Evolutionary conservation across 2,113 vertebrate genomes (phyloP).

Genomic region (Butorides virescens): DNA sequence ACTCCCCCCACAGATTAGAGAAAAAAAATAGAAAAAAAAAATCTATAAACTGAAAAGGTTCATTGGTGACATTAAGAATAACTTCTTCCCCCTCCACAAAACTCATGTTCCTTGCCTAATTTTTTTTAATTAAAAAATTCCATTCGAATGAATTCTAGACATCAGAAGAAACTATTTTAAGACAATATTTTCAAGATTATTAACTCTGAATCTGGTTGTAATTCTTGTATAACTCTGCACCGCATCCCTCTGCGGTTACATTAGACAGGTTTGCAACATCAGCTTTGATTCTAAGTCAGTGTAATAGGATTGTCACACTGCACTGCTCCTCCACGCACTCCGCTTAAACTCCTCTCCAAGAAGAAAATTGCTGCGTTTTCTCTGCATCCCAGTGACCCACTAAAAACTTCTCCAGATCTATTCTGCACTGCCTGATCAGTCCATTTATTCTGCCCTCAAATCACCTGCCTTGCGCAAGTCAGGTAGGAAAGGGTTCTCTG

Average conservation of each 20-base stretch:
- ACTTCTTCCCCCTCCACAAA: background rate
- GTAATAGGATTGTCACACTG: conserved; percentile 29
- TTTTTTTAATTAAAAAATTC: background rate
- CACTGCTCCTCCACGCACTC: background rate
- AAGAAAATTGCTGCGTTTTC: background rate
- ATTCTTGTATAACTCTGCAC: background rate
- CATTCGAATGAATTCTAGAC: background rate
- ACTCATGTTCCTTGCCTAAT: background rate
- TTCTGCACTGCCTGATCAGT: background rate
- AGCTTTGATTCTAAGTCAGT: background rate
- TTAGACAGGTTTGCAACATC: conserved; percentile 23
- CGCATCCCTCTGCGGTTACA: background rate
- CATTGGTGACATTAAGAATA: background rate
- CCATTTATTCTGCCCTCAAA: background rate
- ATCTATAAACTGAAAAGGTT: background rate
- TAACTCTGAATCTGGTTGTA: background rate
- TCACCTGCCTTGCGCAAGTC: background rate
- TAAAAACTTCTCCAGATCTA: background rate
- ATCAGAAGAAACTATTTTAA: background rate
- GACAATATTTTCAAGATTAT: background rate
- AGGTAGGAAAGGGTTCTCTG: background rate
- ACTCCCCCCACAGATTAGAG: background rate
- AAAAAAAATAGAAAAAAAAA: background rate
- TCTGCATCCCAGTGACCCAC: background rate
- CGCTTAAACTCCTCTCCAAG: background rate